Evolutionary conservation across 2,113 vertebrate genomes (phyloP).

Genomic region (Campylorhamphus procurvoides): DNA sequence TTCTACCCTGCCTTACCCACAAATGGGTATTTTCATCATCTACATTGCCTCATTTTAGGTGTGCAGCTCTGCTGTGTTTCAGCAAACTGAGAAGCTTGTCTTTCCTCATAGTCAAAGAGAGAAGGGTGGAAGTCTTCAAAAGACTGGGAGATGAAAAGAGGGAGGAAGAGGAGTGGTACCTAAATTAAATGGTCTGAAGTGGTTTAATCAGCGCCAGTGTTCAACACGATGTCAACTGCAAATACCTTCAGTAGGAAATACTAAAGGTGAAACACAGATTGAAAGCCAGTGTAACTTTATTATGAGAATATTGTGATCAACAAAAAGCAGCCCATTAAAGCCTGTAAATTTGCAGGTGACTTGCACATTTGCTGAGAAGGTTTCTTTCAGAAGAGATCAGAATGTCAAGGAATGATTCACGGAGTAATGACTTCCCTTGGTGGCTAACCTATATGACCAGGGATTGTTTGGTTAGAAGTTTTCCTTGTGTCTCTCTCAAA

Average conservation of each 20-base stretch:
- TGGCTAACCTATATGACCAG: background rate
- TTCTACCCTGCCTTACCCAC: background rate
- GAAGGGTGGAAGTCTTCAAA: background rate
- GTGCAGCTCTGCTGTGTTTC: background rate
- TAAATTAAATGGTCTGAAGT: too few species aligned
- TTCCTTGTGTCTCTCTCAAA: background rate
- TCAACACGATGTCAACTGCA: background rate
- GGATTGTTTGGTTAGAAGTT: rapidly evolving
- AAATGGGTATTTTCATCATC: background rate
- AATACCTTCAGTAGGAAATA: background rate
- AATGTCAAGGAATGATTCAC: background rate
- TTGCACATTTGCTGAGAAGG: background rate
- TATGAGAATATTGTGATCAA: background rate
- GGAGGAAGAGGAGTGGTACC: background rate
- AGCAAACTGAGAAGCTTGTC: background rate
- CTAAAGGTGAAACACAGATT: background rate
- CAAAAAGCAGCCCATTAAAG: background rate
- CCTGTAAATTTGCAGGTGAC: background rate
- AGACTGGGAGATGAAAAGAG: background rate
- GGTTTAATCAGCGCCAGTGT: background rate
- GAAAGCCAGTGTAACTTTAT: background rate
- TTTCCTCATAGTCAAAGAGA: background rate
- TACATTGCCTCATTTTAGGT: background rate
- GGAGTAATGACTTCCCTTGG: background rate
- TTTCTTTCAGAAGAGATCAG: background rate